Evolutionary conservation across 2,113 vertebrate species (phyloP).

Genomic region (Eublepharis macularius): DNA sequence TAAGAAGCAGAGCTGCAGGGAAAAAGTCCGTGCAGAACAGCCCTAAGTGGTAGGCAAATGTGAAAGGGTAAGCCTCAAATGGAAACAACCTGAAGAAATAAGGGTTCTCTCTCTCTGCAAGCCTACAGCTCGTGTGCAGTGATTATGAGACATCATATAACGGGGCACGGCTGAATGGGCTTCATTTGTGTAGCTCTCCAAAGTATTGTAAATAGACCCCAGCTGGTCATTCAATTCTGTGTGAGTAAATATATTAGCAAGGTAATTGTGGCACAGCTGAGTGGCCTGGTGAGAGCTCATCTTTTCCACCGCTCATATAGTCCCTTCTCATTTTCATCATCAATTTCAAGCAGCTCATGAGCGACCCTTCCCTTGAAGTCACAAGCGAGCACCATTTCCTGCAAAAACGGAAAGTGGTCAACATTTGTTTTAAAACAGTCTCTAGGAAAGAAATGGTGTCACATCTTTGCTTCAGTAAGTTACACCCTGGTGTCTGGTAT

Average conservation of each 20-base stretch:
- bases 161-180: conserved; percentile 3
- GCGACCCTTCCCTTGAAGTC: background rate
- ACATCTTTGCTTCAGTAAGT: background rate
- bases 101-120: background rate
- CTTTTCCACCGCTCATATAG: background rate
- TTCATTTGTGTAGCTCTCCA: conserved; percentile 13
- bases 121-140: background rate
- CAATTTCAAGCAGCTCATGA: background rate
- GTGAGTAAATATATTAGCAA: conserved; percentile 29
- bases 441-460: background rate
- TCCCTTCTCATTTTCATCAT: background rate
- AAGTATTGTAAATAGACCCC: conserved; percentile 19
- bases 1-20: no score
- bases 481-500: background rate
- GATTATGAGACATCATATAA: conserved; percentile 7
- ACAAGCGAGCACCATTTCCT: background rate
- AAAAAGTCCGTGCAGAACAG: no score
- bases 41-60: background rate
- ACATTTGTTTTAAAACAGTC: background rate
- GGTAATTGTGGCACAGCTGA: conserved; percentile 15
- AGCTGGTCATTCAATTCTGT: conserved; percentile 25
- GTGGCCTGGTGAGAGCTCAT: background rate
- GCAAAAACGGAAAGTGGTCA: no score
- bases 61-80: background rate
- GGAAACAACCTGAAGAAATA: background rate